Percentiles rank a stretch among this genome's conserved stretches.
These are phyloP conservation scores for Leiothrix lutea DNA, from an alignment of 2,113 vertebrate genomes.

Conservation along the genomic window DNA sequence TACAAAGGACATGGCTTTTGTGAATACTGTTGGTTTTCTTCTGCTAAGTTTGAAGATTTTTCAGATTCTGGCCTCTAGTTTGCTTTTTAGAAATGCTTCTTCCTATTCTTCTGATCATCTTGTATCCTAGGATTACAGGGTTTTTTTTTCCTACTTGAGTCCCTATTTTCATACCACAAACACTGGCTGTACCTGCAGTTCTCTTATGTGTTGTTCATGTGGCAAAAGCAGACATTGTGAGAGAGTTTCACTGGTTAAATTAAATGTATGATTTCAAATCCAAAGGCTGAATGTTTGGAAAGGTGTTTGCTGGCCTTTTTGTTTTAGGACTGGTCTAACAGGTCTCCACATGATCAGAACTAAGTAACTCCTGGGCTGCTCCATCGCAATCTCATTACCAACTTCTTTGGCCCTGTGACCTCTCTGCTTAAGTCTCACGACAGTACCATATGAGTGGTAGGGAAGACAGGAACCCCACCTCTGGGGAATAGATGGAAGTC, in stretches of 20 bases:
- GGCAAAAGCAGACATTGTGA: not conserved
- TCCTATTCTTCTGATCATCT: not conserved
- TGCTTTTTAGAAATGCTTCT: not conserved
- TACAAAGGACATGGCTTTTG: not conserved
- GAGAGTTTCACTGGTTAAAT: not conserved
- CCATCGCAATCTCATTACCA: fast-evolving
- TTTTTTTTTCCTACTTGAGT: not conserved
- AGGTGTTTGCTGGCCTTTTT: not conserved
- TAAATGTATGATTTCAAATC: not conserved
- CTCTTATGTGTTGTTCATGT: not conserved
- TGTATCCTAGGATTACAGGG: not conserved
- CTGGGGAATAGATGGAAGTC: not conserved
- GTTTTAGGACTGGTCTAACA: not conserved
- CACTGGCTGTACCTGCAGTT: not conserved
- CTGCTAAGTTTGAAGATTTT: not conserved
- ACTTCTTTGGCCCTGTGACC: not conserved
- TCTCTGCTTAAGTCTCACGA: not conserved
- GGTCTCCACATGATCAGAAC: not conserved
- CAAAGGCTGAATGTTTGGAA: not conserved
- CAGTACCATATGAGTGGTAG: fast-evolving
- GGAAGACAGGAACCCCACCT: not conserved
- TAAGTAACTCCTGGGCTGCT: not conserved
- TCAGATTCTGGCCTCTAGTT: not conserved
- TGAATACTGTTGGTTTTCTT: not conserved
- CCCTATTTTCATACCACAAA: not conserved